Conservation (phyloP, 2,888 invertebrate genomes). For the Girardia tigrina region DNA sequence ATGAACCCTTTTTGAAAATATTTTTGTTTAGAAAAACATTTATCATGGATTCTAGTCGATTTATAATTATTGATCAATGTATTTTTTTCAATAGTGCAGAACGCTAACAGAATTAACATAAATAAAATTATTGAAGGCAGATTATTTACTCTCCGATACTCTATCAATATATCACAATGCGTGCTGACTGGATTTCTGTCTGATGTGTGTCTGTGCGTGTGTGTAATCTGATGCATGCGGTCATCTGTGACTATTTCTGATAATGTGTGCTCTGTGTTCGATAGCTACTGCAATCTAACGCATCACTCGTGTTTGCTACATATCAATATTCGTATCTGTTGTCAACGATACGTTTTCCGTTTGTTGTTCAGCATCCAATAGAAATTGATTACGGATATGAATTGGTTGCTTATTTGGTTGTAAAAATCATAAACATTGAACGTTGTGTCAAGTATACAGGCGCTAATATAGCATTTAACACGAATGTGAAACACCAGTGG, state of each 20-base stretch:
- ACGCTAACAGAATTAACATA: background rate
- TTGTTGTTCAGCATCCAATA: constrained; percentile 3
- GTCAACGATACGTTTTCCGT: constrained; percentile 23
- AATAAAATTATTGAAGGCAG: background rate
- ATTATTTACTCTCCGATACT: background rate
- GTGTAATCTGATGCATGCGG: background rate
- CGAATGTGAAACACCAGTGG: constrained; percentile 16
- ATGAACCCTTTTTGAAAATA: too few relatives aligned
- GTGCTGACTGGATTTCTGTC: background rate
- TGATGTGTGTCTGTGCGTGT: background rate
- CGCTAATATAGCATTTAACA: constrained; percentile 11
- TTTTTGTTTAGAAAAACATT: too few relatives aligned
- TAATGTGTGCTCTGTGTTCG: background rate
- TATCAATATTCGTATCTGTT: constrained; percentile 1
- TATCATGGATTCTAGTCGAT: background rate
- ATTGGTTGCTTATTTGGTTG: background rate
- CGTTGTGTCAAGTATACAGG: too few relatives aligned
- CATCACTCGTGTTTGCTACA: background rate
- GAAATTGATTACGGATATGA: constrained; percentile 23
- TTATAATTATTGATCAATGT: background rate
- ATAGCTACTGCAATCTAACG: background rate
- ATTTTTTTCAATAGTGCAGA: background rate
- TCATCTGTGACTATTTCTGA: background rate
- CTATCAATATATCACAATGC: background rate
- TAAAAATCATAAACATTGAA: background rate